Conservation (phyloP, 2,888 invertebrate species). For the Holacanthella duospinosa region DNA sequence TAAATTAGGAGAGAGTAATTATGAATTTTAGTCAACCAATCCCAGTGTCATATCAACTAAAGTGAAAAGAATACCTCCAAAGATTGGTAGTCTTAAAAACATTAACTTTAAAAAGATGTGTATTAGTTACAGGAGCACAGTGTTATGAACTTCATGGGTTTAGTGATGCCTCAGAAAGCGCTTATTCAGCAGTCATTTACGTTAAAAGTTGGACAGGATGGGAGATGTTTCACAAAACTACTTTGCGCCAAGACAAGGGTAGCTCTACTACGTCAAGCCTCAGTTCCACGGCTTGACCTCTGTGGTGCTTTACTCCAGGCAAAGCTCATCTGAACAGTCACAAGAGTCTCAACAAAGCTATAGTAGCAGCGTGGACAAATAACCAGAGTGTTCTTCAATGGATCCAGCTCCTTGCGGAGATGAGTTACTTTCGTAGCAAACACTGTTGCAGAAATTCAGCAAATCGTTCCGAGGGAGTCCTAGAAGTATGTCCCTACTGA, state of each 20-base stretch:
- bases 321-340: neutral
- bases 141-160: constrained; percentile 34
- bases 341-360: neutral
- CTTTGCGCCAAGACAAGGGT: neutral
- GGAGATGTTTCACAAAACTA: neutral
- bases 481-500: constrained; percentile 12
- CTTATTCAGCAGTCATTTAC: constrained; percentile 34
- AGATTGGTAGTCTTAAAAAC: neutral
- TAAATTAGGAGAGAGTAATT: no score
- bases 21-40: no score
- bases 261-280: neutral
- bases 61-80: constrained; percentile 2
- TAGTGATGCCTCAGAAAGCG: constrained; percentile 31
- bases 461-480: neutral
- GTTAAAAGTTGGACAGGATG: constrained; percentile 12
- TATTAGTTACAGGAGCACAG: neutral
- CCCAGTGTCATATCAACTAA: no score
- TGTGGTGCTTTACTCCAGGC: neutral
- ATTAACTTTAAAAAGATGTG: constrained; percentile 4
- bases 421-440: constrained; percentile 31
- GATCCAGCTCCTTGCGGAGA: constrained; percentile 14
- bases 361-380: constrained; percentile 7
- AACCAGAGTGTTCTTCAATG: constrained; percentile 21
- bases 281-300: constrained; percentile 1
- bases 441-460: constrained; percentile 22